These are phyloP conservation scores for Pyrochroa serraticornis DNA, from an alignment of 2,888 invertebrate species.

Conservation along the genomic window DNA sequence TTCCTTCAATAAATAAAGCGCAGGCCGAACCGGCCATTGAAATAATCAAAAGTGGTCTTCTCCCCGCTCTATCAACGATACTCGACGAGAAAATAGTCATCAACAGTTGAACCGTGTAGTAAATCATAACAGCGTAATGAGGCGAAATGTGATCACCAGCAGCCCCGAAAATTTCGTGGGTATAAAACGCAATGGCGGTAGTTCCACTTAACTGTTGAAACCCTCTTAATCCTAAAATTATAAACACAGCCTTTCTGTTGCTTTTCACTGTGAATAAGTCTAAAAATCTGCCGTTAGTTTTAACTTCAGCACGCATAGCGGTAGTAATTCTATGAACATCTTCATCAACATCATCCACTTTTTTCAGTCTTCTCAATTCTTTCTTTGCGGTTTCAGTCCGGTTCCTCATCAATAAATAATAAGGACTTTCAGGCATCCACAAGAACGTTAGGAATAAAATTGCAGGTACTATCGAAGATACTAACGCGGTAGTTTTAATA, in stretches of 20 bases:
- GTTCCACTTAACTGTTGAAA: constrained; percentile 64
- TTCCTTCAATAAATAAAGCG: constrained; percentile 56
- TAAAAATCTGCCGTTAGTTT: constrained; percentile 34
- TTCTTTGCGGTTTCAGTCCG: constrained; percentile 8
- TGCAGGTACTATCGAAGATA: constrained; percentile 20
- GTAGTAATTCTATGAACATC: constrained; percentile 37
- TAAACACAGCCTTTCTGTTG: constrained; percentile 41
- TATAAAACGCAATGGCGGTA: constrained; percentile 67
- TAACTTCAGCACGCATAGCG: constrained; percentile 33
- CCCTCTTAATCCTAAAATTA: constrained; percentile 40
- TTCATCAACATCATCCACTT: constrained; percentile 32
- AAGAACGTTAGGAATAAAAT: constrained; percentile 15
- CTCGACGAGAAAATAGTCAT: constrained; percentile 63
- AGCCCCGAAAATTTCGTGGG: constrained; percentile 60
- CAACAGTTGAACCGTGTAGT: constrained; percentile 62
- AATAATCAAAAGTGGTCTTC: constrained; percentile 61
- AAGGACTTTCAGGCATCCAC: constrained; percentile 30
- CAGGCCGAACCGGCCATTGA: constrained; percentile 59
- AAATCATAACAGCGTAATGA: constrained; percentile 47
- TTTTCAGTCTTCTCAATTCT: constrained; percentile 13
- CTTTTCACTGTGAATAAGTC: constrained; percentile 40
- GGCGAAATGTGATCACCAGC: constrained; percentile 57
- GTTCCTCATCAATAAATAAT: constrained; percentile 15
- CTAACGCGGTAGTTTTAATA: constrained; percentile 26
- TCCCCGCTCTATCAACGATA: constrained; percentile 64